These are phyloP conservation scores for Fabriciana adippe DNA, from an alignment of 2,888 invertebrate species.

Conservation along the genomic window DNA sequence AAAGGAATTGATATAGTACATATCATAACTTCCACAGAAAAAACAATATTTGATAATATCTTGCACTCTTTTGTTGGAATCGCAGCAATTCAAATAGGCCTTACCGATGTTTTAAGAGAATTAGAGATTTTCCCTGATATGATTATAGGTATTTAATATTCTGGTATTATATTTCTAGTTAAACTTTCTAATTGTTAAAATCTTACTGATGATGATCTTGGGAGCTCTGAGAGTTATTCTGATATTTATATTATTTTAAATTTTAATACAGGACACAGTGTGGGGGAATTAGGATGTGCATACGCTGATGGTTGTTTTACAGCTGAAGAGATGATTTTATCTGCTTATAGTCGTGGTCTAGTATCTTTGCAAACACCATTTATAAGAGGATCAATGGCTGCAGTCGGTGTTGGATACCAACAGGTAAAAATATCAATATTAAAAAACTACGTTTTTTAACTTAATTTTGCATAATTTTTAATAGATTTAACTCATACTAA, in stretches of 20 bases:
- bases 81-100: constrained; percentile 85
- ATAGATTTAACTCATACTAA: too few relatives aligned
- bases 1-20: constrained; percentile 85
- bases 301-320: constrained; percentile 96
- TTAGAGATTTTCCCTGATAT: constrained; percentile 81
- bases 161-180: too few relatives aligned
- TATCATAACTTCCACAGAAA: constrained; percentile 84
- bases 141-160: too few relatives aligned
- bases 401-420: constrained; percentile 86
- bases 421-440: constrained; percentile 55
- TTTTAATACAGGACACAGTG: constrained; percentile 89
- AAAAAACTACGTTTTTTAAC: not conserved
- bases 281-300: constrained; percentile 96
- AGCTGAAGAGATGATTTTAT: constrained; percentile 90
- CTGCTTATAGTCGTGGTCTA: constrained; percentile 90
- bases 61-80: constrained; percentile 88
- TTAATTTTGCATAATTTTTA: too few relatives aligned
- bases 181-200: too few relatives aligned
- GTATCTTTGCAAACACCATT: constrained; percentile 87
- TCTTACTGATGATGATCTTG: too few relatives aligned
- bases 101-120: constrained; percentile 67
- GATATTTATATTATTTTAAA: too few relatives aligned
- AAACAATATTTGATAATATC: constrained; percentile 79
- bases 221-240: too few relatives aligned
- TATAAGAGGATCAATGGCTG: constrained; percentile 92